These are phyloP conservation scores for Leucopsar rothschildi DNA, from an alignment of 2,113 vertebrate genomes.

Conservation along the genomic window DNA sequence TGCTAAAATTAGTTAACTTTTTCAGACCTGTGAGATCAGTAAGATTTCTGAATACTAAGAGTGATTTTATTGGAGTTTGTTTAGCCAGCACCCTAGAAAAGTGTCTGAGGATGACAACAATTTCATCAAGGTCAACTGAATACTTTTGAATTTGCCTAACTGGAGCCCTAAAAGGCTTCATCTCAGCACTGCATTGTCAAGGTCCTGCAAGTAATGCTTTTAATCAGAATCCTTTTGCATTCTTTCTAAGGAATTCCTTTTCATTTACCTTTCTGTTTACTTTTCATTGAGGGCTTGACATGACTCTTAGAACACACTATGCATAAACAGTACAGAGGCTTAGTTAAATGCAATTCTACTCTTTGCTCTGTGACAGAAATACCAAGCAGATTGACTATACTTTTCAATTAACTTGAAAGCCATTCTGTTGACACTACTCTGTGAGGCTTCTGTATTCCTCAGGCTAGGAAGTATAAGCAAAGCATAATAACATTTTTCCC, in stretches of 20 bases:
- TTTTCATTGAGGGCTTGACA: not conserved
- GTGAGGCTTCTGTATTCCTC: not conserved
- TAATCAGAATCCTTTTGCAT: not conserved
- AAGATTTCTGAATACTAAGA: not conserved
- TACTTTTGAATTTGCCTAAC: not conserved
- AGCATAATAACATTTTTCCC: not conserved
- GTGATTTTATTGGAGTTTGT: not conserved
- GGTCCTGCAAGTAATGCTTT: not conserved
- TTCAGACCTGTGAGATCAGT: not conserved
- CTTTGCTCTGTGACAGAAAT: conserved; percentile 6
- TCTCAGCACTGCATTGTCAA: not conserved
- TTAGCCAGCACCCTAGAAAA: not conserved
- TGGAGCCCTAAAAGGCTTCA: not conserved
- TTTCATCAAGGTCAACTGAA: not conserved
- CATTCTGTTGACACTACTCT: not conserved
- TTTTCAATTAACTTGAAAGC: conserved; percentile 52
- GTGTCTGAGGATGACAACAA: not conserved
- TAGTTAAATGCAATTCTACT: not conserved
- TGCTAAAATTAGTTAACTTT: not conserved
- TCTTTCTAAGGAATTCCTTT: not conserved
- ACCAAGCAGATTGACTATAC: not conserved
- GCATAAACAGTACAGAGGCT: not conserved
- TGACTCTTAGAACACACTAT: not conserved
- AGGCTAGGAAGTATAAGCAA: conserved; percentile 1
- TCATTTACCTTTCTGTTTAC: not conserved